These are phyloP conservation scores for Microcebus murinus DNA, from an alignment of 2,113 vertebrate species.

Conservation along the genomic window DNA sequence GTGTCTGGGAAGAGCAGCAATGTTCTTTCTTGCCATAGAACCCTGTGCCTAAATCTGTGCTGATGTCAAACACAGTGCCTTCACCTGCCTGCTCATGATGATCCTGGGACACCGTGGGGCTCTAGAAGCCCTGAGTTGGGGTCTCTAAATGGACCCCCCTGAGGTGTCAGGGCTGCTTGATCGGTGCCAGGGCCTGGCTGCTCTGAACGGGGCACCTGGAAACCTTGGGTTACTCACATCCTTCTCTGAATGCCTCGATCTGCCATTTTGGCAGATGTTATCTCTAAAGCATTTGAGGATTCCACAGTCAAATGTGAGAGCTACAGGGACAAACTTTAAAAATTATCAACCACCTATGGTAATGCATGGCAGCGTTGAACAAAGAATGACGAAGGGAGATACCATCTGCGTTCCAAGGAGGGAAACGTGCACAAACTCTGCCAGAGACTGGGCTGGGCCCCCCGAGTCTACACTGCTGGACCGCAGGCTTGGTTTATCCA, in stretches of 20 bases:
- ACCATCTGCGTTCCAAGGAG: fast-evolving
- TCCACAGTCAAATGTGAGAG: not conserved
- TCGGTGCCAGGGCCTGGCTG: not conserved
- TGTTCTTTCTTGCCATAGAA: not conserved
- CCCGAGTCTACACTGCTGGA: fast-evolving
- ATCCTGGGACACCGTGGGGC: not conserved
- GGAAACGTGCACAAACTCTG: not conserved
- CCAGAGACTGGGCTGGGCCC: not conserved
- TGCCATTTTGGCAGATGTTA: not conserved
- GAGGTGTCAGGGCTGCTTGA: fast-evolving
- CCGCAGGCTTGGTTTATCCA: fast-evolving
- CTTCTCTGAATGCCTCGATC: not conserved
- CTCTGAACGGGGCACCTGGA: not conserved
- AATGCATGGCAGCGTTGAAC: fast-evolving
- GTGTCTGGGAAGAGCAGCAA: not conserved
- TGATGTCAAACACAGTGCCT: not conserved
- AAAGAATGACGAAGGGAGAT: fast-evolving
- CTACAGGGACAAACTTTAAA: not conserved
- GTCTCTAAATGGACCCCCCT: not conserved
- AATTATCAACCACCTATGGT: not conserved
- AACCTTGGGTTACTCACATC: not conserved
- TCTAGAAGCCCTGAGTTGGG: no score
- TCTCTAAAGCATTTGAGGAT: not conserved
- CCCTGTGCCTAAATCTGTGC: not conserved
- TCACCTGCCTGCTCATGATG: not conserved